Percentiles rank a stretch among this genome's conserved stretches.
phyloP scores from a whole-genome alignment of 2,797 vertebrate genomes.

The Mormyrops boulengeri region DNA sequence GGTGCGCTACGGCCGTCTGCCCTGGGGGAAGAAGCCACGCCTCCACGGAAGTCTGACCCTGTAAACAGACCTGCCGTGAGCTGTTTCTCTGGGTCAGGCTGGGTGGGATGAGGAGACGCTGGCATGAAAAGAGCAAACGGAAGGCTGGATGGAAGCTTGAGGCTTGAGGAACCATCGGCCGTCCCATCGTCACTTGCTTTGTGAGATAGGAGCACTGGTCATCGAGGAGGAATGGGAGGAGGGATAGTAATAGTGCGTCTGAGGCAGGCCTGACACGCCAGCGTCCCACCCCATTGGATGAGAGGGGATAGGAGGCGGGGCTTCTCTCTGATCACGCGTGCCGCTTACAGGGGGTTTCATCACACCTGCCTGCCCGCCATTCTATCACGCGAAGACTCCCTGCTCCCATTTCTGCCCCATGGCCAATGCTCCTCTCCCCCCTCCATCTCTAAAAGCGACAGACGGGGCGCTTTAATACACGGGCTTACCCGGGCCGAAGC shows the following conservation, averaged over 20 bases:
- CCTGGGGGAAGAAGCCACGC: background rate
- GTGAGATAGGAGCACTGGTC: background rate
- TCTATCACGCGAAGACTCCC: background rate
- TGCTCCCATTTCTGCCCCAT: background rate
- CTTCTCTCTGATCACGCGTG: background rate
- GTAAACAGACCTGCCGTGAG: background rate
- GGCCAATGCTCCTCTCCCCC: background rate
- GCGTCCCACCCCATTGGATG: background rate
- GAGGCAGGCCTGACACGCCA: background rate
- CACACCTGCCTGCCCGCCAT: background rate
- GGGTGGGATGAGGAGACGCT: background rate
- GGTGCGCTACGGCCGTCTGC: background rate
- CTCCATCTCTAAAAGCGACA: background rate
- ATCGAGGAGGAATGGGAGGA: background rate
- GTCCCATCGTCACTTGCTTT: background rate
- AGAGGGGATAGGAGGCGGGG: background rate
- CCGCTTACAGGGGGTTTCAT: background rate
- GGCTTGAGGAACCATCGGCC: background rate
- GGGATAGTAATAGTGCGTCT: background rate
- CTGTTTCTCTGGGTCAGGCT: background rate
- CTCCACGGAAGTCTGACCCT: background rate
- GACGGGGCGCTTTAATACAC: background rate
- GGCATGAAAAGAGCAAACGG: background rate
- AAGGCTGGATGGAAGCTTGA: background rate
- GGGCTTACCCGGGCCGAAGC: background rate